Conservation (phyloP, 2,888 invertebrate genomes). For the Cylloceria caligata region DNA sequence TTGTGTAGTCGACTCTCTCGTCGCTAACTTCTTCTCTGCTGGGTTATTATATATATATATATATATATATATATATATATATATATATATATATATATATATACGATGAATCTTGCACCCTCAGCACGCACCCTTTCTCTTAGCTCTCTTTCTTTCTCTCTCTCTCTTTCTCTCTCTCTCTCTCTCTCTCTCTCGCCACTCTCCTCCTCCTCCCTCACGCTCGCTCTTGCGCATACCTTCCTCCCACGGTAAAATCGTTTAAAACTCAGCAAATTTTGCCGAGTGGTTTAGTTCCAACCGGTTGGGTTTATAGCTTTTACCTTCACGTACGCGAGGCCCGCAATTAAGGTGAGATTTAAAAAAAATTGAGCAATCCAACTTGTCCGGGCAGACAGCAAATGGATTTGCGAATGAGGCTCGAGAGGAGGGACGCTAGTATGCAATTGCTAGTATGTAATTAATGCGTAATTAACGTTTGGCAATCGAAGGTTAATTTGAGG, state of each 20-base stretch:
- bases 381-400: slow-evolving; percentile 1
- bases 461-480: not conserved
- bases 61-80: no score
- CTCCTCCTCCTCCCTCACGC: not conserved
- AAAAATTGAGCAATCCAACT: slow-evolving; percentile 17
- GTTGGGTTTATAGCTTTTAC: slow-evolving; percentile 18
- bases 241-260: slow-evolving; percentile 1
- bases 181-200: slow-evolving; percentile 7
- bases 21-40: slow-evolving; percentile 35
- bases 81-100: no score
- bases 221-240: not conserved
- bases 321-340: not conserved
- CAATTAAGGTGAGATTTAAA: slow-evolving; percentile 35
- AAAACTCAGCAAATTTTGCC: slow-evolving; percentile 13
- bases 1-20: slow-evolving; percentile 39
- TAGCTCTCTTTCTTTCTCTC: slow-evolving; percentile 11
- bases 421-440: not conserved
- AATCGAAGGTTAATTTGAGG: not conserved
- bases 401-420: slow-evolving; percentile 1
- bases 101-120: slow-evolving; percentile 40
- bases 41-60: not conserved
- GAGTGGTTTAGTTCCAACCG: slow-evolving; percentile 7
- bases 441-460: slow-evolving; percentile 24
- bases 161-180: not conserved
- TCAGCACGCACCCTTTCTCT: slow-evolving; percentile 31